Base-by-base conservation (phyloP, 2,113 vertebrate species). In the Reinhardtius hippoglossoides region DNA sequence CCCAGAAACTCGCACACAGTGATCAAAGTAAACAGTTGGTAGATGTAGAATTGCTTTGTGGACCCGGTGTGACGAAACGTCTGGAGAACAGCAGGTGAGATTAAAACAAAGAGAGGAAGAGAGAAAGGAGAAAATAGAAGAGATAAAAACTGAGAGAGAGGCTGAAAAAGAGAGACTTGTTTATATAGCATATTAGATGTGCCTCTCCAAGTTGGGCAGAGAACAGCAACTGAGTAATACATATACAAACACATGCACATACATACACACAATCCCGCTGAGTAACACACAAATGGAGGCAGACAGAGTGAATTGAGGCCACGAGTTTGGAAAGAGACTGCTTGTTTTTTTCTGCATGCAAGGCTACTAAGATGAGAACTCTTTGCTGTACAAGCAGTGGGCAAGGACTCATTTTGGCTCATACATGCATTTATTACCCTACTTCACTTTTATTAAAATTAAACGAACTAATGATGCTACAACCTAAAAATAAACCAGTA, bases 281-380 rank as follows among this genome's bases (percentile, higher is more conserved):
- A 52, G 4, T 57, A 75, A 72, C 48, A 80, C 54, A 59, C 62
- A 57, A 82, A 78, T 70, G 57, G 65, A 76, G 65, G 65, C 48
- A 75, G 64, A 63, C 74, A 60, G 48, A 74, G 60, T 67, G 77
- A 76, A 85, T 40, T 73, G 52, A 78, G 73, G 76, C 69, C 72
- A 81, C 1, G 0, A 20, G 70, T 80, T 72, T 76, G 61, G 61
- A 58, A 50, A 60, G 52, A n/a, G 13, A 67, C 50, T 52, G 50
- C 20, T n/a, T 56, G 31, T 57, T 15, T 71, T 77, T 3, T 21
- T 68, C 42, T 80, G 55, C 67, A 63, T 67, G 61, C 16, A 9
- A 62, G 40, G 58, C 81, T 68, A 23, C 54, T 37, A 16, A 56
- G 55, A 63, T 61, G 3, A n/a, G 18, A 21, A 16, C 57, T 71